These are phyloP conservation scores for Oreochromis spilurus DNA, from an alignment of 2,113 vertebrate species.

Conservation along the genomic window DNA sequence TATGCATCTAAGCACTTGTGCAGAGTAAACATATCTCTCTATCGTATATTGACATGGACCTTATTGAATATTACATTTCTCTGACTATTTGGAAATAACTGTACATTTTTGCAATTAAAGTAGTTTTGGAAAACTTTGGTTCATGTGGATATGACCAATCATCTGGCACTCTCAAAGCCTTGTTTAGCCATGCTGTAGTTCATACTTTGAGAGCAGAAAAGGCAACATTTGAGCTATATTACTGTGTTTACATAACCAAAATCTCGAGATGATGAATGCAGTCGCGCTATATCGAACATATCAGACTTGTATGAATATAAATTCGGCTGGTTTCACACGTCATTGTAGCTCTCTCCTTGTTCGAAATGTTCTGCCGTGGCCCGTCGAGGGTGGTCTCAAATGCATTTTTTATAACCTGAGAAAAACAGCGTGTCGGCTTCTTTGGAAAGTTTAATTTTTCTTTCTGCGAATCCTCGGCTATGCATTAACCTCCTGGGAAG, in stretches of 20 bases:
- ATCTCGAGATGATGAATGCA: background rate
- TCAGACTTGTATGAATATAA: background rate
- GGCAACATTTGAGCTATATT: background rate
- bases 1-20: background rate
- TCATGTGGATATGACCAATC: background rate
- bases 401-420: conserved; percentile 43
- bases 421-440: background rate
- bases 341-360: background rate
- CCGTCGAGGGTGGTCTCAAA: background rate
- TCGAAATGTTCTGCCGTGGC: background rate
- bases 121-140: background rate
- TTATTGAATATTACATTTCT: background rate
- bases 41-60: background rate
- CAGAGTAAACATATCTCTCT: background rate
- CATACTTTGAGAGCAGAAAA: background rate
- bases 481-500: background rate
- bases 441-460: conserved; percentile 29
- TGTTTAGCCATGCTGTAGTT: background rate
- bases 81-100: background rate
- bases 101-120: background rate
- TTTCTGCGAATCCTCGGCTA: background rate
- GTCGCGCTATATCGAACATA: background rate
- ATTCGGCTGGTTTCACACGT: background rate
- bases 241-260: background rate
- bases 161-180: background rate